phyloP scores from a whole-genome alignment of 35 echinoderm and acorn worm genomes.

The Ophiothrix spiculata region DNA sequence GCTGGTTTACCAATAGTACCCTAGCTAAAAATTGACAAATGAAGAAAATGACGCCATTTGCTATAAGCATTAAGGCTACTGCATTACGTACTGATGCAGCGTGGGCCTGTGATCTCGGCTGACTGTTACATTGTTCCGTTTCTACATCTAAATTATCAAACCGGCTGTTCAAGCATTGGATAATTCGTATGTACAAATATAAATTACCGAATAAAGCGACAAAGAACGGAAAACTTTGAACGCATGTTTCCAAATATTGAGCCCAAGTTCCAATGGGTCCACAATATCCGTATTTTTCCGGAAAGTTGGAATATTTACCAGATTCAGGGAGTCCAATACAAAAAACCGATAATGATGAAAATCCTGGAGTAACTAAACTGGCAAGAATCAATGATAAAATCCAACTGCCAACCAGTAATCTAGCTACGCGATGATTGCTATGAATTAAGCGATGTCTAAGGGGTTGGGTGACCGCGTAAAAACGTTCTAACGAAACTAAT shows the following conservation, averaged over 20 bases:
- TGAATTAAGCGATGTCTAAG: not conserved
- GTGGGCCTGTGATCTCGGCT: not conserved
- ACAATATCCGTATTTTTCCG: not conserved
- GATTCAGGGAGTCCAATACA: not conserved
- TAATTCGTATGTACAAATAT: not conserved
- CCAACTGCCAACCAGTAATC: not conserved
- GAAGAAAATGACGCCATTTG: not conserved
- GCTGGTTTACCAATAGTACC: not conserved
- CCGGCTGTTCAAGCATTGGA: not conserved
- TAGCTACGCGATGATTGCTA: not conserved
- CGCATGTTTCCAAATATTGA: not conserved
- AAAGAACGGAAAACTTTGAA: not conserved
- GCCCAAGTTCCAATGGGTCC: not conserved
- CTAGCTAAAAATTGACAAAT: conserved; percentile 5
- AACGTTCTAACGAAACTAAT: not conserved
- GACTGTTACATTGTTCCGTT: not conserved
- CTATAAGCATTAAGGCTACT: not conserved
- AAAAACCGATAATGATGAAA: not conserved
- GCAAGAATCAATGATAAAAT: not conserved
- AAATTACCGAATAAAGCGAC: not conserved
- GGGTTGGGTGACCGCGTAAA: not conserved
- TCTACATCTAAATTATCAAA: not conserved
- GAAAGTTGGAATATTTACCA: not conserved
- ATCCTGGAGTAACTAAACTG: not conserved
- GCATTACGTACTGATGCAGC: not conserved